These are phyloP conservation scores for Galleria mellonella DNA, from an alignment of 1,140 invertebrate species.

Conservation along the genomic window DNA sequence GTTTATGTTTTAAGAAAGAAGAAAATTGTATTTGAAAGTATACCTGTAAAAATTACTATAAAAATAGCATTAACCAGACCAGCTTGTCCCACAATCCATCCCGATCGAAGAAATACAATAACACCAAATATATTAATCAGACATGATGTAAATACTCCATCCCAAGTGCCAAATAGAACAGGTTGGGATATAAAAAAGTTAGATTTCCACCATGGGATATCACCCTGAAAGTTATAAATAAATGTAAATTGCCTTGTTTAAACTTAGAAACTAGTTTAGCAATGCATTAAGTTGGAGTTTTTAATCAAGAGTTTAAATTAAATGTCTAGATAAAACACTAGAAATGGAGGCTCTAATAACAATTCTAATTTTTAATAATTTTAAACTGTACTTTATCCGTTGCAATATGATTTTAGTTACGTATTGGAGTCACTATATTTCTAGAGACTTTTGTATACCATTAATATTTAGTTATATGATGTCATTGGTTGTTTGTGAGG, in stretches of 20 bases:
- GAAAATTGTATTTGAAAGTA: conserved; percentile 6
- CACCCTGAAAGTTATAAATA: conserved; percentile 74
- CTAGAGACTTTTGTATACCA: no score
- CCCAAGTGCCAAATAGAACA: conserved; percentile 97
- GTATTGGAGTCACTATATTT: no score
- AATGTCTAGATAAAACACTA: no score
- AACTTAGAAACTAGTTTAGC: no score
- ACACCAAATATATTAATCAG: conserved; percentile 98
- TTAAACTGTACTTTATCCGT: no score
- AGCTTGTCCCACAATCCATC: conserved; percentile 97
- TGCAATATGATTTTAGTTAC: no score
- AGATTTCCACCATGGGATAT: conserved; percentile 92
- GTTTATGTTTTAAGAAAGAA: background rate
- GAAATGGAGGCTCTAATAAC: no score
- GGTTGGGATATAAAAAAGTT: conserved; percentile 95
- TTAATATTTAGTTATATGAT: no score
- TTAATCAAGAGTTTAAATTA: no score
- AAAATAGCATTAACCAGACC: conserved; percentile 91
- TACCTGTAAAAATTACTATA: conserved; percentile 91
- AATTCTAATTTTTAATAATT: no score
- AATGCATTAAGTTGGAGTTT: no score
- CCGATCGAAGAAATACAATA: conserved; percentile 95
- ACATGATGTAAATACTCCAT: conserved; percentile 95
- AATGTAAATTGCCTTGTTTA: background rate
- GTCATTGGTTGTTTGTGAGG: no score